These are phyloP conservation scores for Campoplex nolae DNA, from an alignment of 2,888 invertebrate species.

Conservation along the genomic window DNA sequence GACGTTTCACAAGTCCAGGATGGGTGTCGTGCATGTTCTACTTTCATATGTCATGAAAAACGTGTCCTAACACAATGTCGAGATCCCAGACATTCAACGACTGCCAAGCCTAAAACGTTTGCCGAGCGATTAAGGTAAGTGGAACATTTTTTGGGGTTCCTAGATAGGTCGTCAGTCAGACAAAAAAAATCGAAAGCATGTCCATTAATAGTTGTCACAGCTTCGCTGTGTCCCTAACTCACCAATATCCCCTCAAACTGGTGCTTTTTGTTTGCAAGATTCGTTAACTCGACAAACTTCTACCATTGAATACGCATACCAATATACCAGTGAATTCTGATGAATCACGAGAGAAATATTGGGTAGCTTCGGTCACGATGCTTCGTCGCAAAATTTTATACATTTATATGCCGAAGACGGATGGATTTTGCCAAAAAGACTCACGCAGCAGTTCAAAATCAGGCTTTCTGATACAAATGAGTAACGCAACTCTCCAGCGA, in stretches of 20 bases:
- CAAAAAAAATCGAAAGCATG: neutral
- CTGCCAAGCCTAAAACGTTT: slow-evolving; percentile 13
- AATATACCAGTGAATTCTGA: neutral
- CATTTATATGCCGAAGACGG: neutral
- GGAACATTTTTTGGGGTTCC: neutral
- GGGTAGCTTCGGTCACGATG: neutral
- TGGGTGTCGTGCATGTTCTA: slow-evolving; percentile 16
- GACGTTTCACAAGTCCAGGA: neutral
- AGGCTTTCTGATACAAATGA: neutral
- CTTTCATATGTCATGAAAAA: slow-evolving; percentile 12
- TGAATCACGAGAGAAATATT: neutral
- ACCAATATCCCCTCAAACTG: neutral
- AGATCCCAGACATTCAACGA: neutral
- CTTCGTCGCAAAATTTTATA: neutral
- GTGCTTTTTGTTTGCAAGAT: neutral
- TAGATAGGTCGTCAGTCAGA: slow-evolving; percentile 2
- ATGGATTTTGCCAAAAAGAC: neutral
- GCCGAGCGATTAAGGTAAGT: slow-evolving; percentile 7
- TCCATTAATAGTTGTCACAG: neutral
- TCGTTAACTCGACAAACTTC: neutral
- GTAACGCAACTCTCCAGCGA: slow-evolving; percentile 5
- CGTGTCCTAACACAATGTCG: neutral
- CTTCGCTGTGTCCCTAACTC: neutral
- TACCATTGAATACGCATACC: neutral
- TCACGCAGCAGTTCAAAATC: neutral